These are phyloP conservation scores for Sciurus vulgaris DNA, from an alignment of 2,797 vertebrate genomes.

Conservation along the genomic window DNA sequence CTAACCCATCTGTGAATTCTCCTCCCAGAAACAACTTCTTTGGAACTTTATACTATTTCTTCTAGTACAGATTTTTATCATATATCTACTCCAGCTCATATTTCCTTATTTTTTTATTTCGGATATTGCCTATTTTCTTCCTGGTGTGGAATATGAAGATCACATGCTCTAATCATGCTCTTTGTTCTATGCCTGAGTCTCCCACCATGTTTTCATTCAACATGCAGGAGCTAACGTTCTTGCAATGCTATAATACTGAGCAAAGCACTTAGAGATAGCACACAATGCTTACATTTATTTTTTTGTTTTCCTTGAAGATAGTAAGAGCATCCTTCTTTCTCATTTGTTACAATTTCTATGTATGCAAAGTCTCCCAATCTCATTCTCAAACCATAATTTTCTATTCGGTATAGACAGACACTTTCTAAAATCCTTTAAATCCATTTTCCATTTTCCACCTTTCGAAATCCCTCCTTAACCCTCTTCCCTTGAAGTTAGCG, in stretches of 20 bases:
- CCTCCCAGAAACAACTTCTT: neutral
- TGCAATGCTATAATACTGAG: neutral
- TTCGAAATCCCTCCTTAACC: neutral
- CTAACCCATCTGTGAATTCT: neutral
- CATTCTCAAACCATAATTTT: neutral
- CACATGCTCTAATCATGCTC: rapidly evolving
- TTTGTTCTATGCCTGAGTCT: neutral
- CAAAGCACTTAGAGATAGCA: neutral
- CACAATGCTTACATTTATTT: neutral
- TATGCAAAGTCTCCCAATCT: neutral
- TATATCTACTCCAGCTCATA: neutral
- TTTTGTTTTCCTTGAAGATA: neutral
- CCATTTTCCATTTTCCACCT: neutral
- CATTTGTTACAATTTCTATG: neutral
- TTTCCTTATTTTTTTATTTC: neutral
- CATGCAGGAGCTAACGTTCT: neutral
- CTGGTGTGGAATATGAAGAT: neutral
- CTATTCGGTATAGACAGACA: neutral
- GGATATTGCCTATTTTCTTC: neutral
- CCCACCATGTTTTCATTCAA: neutral
- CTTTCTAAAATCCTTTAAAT: neutral
- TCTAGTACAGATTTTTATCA: neutral
- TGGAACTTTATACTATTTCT: neutral
- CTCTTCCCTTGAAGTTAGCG: neutral
- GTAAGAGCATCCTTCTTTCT: neutral